A percentile compares a stretch with the other conserved stretches of the same genome.
Conservation (phyloP, 2,888 invertebrate species). For the Ophonus ardosiacus region DNA sequence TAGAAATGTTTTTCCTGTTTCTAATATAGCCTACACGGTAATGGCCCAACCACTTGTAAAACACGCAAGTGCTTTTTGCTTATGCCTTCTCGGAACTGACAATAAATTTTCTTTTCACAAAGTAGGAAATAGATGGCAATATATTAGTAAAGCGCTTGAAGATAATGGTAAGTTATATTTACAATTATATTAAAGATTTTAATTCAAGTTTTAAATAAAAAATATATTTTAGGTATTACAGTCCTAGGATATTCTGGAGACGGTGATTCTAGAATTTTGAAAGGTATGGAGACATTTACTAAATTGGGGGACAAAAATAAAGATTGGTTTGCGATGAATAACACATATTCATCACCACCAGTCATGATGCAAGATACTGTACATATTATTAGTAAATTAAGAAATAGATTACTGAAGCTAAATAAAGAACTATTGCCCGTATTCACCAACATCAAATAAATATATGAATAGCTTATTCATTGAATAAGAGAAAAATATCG, state of each 20-base stretch:
- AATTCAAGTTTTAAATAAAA: background rate
- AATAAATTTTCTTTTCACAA: slow-evolving; percentile 2
- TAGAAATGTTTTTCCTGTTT: slow-evolving; percentile 4
- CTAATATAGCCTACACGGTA: too few species aligned
- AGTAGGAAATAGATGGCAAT: slow-evolving; percentile 14
- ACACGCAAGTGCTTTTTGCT: too few species aligned
- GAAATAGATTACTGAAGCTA: slow-evolving; percentile 41
- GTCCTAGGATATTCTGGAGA: background rate
- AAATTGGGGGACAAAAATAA: too few species aligned
- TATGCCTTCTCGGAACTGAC: too few species aligned
- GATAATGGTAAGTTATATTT: slow-evolving; percentile 2
- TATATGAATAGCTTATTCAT: too few species aligned
- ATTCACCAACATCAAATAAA: too few species aligned
- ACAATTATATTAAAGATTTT: background rate
- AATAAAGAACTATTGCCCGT: background rate
- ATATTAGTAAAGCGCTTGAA: background rate
- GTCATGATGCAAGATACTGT: too few species aligned
- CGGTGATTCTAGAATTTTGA: slow-evolving; percentile 9
- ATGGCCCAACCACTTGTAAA: too few species aligned
- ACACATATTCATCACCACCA: background rate
- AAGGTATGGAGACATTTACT: background rate
- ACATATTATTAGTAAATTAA: slow-evolving; percentile 51
- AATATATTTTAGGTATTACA: background rate
- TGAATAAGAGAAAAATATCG: too few species aligned
- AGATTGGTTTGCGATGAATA: too few species aligned